Evolutionary conservation across 2,888 invertebrate species (phyloP).

Genomic region (Seladonia tumulorum): DNA sequence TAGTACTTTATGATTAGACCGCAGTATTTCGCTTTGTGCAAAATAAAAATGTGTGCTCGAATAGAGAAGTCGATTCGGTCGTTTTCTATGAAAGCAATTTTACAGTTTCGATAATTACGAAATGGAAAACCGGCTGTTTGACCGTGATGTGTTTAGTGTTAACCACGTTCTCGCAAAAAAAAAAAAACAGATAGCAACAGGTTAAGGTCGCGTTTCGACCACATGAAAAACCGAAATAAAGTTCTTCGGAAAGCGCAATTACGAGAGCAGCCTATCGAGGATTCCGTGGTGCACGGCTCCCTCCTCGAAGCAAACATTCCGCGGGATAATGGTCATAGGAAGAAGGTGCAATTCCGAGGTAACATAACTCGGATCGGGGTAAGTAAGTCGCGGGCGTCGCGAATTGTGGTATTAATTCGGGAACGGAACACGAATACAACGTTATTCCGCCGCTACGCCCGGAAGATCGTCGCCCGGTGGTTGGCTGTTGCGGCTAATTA

Average conservation of each 20-base stretch:
- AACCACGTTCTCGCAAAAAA: not conserved
- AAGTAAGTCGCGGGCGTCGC: slow-evolving; percentile 58
- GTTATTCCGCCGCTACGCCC: slow-evolving; percentile 61
- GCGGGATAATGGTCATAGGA: slow-evolving; percentile 66
- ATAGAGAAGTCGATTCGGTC: too few species aligned
- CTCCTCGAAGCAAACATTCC: slow-evolving; percentile 19
- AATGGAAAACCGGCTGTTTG: too few species aligned
- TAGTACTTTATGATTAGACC: too few species aligned
- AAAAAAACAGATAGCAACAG: not conserved
- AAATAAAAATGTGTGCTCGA: too few species aligned
- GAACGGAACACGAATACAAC: slow-evolving; percentile 74
- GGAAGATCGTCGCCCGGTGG: slow-evolving; percentile 73
- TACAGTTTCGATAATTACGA: not conserved
- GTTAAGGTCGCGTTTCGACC: not conserved
- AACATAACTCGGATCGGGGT: slow-evolving; percentile 53
- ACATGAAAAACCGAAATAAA: not conserved
- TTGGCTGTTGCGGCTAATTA: slow-evolving; percentile 81
- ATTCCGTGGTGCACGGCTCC: slow-evolving; percentile 22
- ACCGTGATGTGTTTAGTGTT: too few species aligned
- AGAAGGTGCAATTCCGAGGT: slow-evolving; percentile 63
- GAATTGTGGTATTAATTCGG: slow-evolving; percentile 76
- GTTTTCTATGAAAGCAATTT: too few species aligned
- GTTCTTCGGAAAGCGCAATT: not conserved
- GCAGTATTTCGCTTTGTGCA: too few species aligned
- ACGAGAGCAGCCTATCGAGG: not conserved